These are phyloP conservation scores for Linepithema humile DNA, from an alignment of 1,140 invertebrate genomes.

Conservation along the genomic window DNA sequence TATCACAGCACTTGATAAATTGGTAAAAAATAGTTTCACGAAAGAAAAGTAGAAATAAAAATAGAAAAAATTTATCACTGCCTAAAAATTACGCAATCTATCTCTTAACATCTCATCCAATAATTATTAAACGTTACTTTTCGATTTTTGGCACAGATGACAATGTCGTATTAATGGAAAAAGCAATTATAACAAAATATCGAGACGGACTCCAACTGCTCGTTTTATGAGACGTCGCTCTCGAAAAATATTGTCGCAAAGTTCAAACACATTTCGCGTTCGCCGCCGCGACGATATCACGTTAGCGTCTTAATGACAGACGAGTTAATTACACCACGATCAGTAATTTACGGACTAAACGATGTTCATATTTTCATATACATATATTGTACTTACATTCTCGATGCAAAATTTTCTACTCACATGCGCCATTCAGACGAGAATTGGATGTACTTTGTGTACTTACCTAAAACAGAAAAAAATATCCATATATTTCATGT, in stretches of 20 bases:
- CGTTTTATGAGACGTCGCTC: slow-evolving; percentile 44
- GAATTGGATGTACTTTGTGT: too few species aligned
- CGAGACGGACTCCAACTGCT: slow-evolving; percentile 35
- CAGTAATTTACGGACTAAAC: slow-evolving; percentile 9
- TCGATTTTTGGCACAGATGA: not conserved
- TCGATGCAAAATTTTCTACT: too few species aligned
- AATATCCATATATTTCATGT: too few species aligned
- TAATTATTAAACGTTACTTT: slow-evolving; percentile 4
- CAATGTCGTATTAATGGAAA: slow-evolving; percentile 34
- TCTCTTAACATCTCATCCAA: slow-evolving; percentile 7
- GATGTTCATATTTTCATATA: too few species aligned
- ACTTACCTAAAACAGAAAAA: too few species aligned
- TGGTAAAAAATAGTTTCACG: not conserved
- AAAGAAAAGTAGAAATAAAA: not conserved
- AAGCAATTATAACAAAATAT: slow-evolving; percentile 36
- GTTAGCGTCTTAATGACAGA: slow-evolving; percentile 46
- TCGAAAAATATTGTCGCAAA: not conserved
- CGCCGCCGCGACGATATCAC: slow-evolving; percentile 14
- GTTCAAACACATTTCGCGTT: not conserved
- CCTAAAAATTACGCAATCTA: not conserved
- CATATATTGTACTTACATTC: too few species aligned
- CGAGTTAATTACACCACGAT: slow-evolving; percentile 53
- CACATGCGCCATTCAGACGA: too few species aligned
- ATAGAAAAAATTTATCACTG: not conserved
- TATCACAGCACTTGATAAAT: not conserved